Evolutionary conservation across 2,888 invertebrate species (phyloP).

Genomic region (Timema podura): DNA sequence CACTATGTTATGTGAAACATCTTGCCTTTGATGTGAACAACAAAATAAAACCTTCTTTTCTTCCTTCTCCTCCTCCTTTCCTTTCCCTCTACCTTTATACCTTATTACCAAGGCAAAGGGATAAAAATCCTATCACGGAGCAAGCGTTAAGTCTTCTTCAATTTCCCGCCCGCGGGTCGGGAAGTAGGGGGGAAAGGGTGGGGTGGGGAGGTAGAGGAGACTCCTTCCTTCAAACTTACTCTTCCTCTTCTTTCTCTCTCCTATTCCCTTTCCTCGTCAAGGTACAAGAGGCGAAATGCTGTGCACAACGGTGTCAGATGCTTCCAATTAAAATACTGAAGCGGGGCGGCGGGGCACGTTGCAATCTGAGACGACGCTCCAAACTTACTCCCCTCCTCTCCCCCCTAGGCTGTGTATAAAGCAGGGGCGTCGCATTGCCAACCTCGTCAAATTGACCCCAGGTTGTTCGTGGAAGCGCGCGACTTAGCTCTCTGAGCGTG

Average conservation of each 20-base stretch:
- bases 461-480: no score
- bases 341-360: not conserved
- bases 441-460: no score
- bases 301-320: slow-evolving; percentile 25
- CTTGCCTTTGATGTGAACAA: no score
- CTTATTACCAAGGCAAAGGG: not conserved
- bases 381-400: slow-evolving; percentile 8
- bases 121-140: slow-evolving; percentile 15
- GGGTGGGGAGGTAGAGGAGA: no score
- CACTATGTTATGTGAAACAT: no score
- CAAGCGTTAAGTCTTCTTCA: slow-evolving; percentile 15
- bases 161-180: slow-evolving; percentile 12
- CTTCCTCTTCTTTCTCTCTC: not conserved
- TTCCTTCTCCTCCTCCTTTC: not conserved
- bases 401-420: not conserved
- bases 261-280: not conserved
- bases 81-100: not conserved
- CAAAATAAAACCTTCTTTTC: not conserved
- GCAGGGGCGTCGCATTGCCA: not conserved
- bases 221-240: no score
- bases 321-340: slow-evolving; percentile 28
- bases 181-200: no score
- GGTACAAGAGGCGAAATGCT: not conserved
- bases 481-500: no score
- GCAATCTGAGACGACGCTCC: slow-evolving; percentile 23